Evolutionary conservation across 2,888 invertebrate species (phyloP).

Genomic region (Harpalus rubripes): DNA sequence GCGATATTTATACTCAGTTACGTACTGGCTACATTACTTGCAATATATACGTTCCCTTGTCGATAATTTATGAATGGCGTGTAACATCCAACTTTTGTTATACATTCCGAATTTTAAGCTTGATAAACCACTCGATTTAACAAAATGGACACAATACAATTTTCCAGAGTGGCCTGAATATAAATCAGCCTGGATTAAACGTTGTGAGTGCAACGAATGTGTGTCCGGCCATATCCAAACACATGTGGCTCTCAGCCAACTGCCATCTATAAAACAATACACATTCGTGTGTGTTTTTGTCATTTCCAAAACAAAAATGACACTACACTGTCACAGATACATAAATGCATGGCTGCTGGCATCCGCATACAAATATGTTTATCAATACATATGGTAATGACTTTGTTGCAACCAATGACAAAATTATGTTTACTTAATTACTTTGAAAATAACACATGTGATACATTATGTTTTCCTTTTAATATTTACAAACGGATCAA

Average conservation of each 20-base stretch:
- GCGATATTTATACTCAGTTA: too few relatives aligned
- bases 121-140: not conserved
- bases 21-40: too few relatives aligned
- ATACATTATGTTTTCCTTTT: conserved; percentile 20
- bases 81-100: too few relatives aligned
- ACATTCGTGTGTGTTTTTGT: conserved; percentile 36
- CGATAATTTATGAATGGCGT: too few relatives aligned
- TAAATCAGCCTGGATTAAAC: conserved; percentile 42
- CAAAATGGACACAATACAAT: conserved; percentile 46
- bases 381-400: conserved; percentile 27
- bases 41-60: too few relatives aligned
- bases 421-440: conserved; percentile 19
- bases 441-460: conserved; percentile 15
- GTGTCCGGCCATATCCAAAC: conserved; percentile 20
- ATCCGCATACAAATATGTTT: not conserved
- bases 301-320: conserved; percentile 35
- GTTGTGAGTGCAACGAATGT: conserved; percentile 47
- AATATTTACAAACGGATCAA: conserved; percentile 5
- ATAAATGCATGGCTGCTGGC: not conserved
- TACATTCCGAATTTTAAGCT: not conserved
- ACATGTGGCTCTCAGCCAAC: conserved; percentile 46
- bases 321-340: not conserved
- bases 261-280: conserved; percentile 21
- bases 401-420: conserved; percentile 9
- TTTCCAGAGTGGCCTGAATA: conserved; percentile 26